These are phyloP conservation scores for Paramormyrops kingsleyae DNA, from an alignment of 2,113 vertebrate species.

Conservation along the genomic window DNA sequence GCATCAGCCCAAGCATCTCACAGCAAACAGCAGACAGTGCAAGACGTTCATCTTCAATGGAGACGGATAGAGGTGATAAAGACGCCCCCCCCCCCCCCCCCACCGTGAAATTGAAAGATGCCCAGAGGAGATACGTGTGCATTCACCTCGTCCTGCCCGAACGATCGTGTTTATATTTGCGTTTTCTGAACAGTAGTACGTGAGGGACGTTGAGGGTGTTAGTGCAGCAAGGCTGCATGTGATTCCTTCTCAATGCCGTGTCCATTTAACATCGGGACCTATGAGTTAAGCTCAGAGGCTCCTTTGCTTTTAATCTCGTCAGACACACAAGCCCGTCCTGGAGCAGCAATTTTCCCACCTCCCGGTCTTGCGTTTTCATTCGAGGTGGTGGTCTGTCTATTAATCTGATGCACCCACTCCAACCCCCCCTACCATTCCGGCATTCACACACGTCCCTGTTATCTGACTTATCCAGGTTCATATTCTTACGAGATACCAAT, in stretches of 20 bases:
- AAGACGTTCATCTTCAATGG: conserved; percentile 48
- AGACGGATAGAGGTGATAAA: background rate
- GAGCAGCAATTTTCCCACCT: background rate
- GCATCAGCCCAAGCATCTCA: background rate
- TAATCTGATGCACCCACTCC: background rate
- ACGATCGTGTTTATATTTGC: background rate
- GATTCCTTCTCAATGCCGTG: background rate
- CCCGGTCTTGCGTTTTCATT: background rate
- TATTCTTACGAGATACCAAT: background rate
- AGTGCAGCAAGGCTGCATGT: background rate
- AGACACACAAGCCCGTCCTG: background rate
- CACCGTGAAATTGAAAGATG: background rate
- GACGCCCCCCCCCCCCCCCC: background rate
- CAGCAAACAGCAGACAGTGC: conserved; percentile 47
- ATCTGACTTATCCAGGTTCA: background rate
- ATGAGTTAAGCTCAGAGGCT: background rate
- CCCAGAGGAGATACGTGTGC: background rate
- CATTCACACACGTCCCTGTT: background rate
- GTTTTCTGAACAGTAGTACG: background rate
- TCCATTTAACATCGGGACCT: background rate
- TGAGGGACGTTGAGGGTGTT: background rate
- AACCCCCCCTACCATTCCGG: background rate
- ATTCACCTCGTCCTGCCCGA: background rate
- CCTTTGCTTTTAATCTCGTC: background rate
- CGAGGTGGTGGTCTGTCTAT: background rate